These are phyloP conservation scores for Platypus cylindrus DNA, from an alignment of 2,888 invertebrate species.

Conservation along the genomic window DNA sequence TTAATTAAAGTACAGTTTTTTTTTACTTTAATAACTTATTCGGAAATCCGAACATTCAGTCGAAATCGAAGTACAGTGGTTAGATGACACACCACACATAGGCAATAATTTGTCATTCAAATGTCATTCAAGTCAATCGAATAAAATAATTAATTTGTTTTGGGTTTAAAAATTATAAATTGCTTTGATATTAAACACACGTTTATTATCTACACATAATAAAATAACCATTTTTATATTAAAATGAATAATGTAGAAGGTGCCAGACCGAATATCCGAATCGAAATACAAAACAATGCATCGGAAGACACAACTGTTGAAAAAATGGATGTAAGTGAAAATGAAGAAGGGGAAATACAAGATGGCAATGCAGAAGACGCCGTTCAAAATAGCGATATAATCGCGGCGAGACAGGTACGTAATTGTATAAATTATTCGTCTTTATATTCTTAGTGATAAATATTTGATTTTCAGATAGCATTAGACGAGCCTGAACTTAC, in stretches of 20 bases:
- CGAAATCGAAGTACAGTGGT: no score
- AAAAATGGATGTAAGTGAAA: constrained; percentile 35
- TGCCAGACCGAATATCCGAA: constrained; percentile 33
- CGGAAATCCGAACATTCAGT: no score
- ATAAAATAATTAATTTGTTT: no score
- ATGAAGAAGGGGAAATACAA: constrained; percentile 36
- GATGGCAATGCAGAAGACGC: constrained; percentile 17
- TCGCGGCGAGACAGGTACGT: no score
- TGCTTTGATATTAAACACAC: no score
- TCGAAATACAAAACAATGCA: constrained; percentile 36
- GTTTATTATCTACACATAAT: no score
- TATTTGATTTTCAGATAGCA: constrained; percentile 14
- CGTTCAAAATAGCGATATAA: neutral
- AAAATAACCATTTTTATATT: neutral
- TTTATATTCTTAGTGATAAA: neutral
- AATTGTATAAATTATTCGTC: neutral
- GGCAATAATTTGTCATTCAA: no score
- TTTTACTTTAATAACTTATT: no score
- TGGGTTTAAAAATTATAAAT: no score
- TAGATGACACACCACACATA: no score
- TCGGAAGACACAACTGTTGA: constrained; percentile 30
- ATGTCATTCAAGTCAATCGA: no score
- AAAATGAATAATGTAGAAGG: constrained; percentile 17
- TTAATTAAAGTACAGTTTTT: no score
- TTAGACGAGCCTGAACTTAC: constrained; percentile 29